phyloP scores from a whole-genome alignment of 92 coral and sea anemone species.

The Epizoanthus stellaris region DNA sequence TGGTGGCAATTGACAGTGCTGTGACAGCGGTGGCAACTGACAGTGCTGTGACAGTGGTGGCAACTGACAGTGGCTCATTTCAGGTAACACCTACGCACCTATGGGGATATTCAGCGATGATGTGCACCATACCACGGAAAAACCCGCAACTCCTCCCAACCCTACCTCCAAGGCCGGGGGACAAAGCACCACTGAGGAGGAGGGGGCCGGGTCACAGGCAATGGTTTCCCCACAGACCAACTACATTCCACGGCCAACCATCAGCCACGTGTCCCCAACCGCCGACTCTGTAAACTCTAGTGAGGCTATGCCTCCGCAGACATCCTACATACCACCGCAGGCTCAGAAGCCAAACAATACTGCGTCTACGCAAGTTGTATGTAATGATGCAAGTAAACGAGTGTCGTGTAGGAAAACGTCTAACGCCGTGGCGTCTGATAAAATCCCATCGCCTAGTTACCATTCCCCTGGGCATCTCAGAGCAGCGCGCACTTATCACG shows the following conservation, averaged over 20 bases:
- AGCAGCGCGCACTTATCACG: neutral
- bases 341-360: conserved; percentile 7
- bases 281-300: conserved; percentile 23
- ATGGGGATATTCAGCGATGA: conserved; percentile 20
- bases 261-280: neutral
- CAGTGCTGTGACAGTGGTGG: no score
- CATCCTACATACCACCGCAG: conserved; percentile 40
- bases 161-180: conserved; percentile 11
- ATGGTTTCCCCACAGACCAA: conserved; percentile 1
- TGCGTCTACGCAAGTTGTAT: neutral
- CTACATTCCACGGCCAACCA: conserved; percentile 11
- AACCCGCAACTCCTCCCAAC: neutral
- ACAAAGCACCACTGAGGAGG: conserved; percentile 38
- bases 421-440: neutral
- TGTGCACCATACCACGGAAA: conserved; percentile 15
- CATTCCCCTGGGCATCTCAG: neutral
- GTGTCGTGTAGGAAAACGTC: conserved; percentile 22
- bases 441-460: neutral
- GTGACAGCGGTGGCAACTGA: no score
- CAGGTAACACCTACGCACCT: conserved; percentile 28
- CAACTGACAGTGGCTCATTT: no score
- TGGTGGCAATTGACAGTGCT: no score
- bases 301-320: conserved; percentile 35
- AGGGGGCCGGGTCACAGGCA: conserved; percentile 26
- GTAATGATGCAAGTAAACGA: conserved; percentile 32